Evolutionary conservation across 2,113 vertebrate species (phyloP).

Genomic region (Sakesphorus luctuosus): DNA sequence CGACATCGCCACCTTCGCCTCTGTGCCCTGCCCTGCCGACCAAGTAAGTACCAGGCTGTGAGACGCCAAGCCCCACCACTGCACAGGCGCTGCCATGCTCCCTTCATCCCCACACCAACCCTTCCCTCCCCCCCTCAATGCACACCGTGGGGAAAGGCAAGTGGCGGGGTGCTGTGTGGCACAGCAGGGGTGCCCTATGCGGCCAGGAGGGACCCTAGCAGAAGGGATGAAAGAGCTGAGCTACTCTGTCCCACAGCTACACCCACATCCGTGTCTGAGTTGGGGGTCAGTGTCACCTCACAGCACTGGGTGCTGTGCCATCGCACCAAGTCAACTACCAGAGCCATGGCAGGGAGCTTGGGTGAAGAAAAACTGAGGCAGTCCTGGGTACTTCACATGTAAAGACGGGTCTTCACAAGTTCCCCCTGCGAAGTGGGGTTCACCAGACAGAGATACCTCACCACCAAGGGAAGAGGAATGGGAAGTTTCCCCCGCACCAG

Average conservation of each 20-base stretch:
- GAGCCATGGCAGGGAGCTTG: background rate
- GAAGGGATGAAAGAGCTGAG: background rate
- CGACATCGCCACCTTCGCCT: constrained; percentile 40
- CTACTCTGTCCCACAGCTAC: background rate
- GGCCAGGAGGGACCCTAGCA: background rate
- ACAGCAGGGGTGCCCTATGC: background rate
- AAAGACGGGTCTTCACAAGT: background rate
- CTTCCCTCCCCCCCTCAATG: background rate
- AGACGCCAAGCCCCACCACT: background rate
- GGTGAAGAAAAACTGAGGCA: background rate
- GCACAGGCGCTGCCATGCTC: background rate
- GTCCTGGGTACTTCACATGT: background rate
- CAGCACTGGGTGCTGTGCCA: background rate
- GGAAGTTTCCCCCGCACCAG: background rate
- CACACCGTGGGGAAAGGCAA: background rate
- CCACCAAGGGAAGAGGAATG: background rate
- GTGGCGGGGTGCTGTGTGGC: background rate
- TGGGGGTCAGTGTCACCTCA: background rate
- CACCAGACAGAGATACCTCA: background rate
- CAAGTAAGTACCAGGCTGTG: constrained; percentile 62
- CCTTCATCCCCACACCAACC: background rate
- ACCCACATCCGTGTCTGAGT: rapidly evolving
- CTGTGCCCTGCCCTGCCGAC: constrained; percentile 43
- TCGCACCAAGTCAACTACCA: too few relatives aligned
- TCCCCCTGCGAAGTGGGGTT: background rate